These are phyloP conservation scores for Scomber scombrus DNA, from an alignment of 2,113 vertebrate genomes.

Conservation along the genomic window DNA sequence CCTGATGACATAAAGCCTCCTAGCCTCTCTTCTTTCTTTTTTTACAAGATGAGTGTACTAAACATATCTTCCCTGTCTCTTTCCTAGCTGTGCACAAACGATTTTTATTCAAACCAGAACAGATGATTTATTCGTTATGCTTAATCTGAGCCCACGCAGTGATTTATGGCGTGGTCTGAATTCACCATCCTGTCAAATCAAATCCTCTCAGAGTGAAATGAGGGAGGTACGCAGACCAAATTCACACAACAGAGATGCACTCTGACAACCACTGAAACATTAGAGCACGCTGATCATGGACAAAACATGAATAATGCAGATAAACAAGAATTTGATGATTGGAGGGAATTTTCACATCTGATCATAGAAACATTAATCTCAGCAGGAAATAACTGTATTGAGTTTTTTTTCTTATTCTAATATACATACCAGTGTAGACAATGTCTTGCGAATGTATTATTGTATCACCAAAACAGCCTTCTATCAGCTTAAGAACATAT, in stretches of 20 bases:
- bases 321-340: not conserved
- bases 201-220: not conserved
- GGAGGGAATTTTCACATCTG: not conserved
- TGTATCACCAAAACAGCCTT: too few relatives aligned
- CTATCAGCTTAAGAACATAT: too few relatives aligned
- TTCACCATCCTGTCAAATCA: slow-evolving; percentile 18
- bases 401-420: not conserved
- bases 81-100: not conserved
- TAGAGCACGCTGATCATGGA: not conserved
- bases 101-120: not conserved
- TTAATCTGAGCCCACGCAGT: not conserved
- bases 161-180: slow-evolving; percentile 20
- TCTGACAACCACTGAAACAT: slow-evolving; percentile 21
- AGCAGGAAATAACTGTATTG: not conserved
- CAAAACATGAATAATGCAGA: slow-evolving; percentile 15
- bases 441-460: too few relatives aligned
- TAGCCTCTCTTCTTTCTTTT: too few relatives aligned
- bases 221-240: not conserved
- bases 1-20: too few relatives aligned
- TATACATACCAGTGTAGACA: too few relatives aligned
- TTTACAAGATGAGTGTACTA: not conserved
- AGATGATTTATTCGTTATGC: slow-evolving; percentile 31
- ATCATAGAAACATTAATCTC: not conserved
- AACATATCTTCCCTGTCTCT: not conserved
- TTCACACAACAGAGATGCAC: not conserved